Conservation (phyloP, 2,113 vertebrate genomes). For the Onychostruthus taczanowskii region DNA sequence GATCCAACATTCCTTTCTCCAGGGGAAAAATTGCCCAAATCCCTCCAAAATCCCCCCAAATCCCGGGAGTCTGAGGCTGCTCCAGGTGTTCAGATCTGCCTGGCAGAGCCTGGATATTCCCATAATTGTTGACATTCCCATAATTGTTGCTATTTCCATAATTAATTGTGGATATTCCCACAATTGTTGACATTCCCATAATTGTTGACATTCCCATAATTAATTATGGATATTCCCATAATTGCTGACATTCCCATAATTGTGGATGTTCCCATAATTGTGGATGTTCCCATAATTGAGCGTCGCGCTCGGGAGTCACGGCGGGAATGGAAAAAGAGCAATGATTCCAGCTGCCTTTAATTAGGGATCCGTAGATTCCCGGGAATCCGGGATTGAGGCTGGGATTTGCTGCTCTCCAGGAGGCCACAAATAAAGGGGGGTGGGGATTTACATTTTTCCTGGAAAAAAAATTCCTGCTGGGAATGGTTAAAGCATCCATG, state of each 20-base stretch:
- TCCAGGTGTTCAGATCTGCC: neutral
- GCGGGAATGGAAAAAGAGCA: constrained; percentile 3
- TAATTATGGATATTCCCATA: neutral
- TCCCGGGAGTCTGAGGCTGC: neutral
- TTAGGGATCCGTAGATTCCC: constrained; percentile 32
- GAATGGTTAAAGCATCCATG: neutral
- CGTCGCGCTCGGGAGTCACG: neutral
- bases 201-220: neutral
- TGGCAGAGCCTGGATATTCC: neutral
- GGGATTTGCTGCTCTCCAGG: neutral
- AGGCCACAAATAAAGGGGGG: neutral
- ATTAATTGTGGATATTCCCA: no score
- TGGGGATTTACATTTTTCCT: neutral
- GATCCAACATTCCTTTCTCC: neutral
- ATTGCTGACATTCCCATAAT: neutral
- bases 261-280: neutral
- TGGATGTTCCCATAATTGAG: neutral
- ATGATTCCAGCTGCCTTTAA: neutral
- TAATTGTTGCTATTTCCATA: neutral
- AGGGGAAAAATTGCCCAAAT: neutral
- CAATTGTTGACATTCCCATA: neutral
- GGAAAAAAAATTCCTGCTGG: neutral
- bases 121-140: neutral
- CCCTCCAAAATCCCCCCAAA: neutral
- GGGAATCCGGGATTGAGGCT: neutral